A percentile compares a stretch with the other conserved stretches of the same genome.
Evolutionary conservation across 2,113 vertebrate genomes (phyloP).

Genomic region (Gambusia holbrooki): DNA sequence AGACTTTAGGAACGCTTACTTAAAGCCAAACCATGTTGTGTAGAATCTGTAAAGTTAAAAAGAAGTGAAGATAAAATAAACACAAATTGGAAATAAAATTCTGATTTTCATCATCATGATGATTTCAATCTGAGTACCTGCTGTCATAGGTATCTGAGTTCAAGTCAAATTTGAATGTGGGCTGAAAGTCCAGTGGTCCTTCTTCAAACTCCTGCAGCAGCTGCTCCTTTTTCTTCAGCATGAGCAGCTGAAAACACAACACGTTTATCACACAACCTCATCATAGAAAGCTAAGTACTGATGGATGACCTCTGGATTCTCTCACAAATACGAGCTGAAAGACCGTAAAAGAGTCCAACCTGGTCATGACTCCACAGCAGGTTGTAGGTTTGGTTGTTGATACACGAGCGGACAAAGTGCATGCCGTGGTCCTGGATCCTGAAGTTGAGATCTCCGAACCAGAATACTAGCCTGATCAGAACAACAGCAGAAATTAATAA

Average conservation of each 20-base stretch:
- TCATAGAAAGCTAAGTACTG: too few relatives aligned
- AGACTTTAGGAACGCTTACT: slow-evolving; percentile 76
- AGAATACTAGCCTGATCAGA: slow-evolving; percentile 86
- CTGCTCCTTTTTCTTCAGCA: slow-evolving; percentile 86
- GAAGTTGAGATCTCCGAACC: slow-evolving; percentile 97
- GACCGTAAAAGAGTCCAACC: slow-evolving; percentile 69
- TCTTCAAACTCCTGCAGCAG: slow-evolving; percentile 91
- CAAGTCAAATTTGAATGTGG: slow-evolving; percentile 94
- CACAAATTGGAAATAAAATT: neutral
- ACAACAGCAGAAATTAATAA: neutral
- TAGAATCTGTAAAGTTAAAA: slow-evolving; percentile 76
- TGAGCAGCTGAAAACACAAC: slow-evolving; percentile 82
- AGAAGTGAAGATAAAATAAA: slow-evolving; percentile 28
- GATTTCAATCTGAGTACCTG: slow-evolving; percentile 68
- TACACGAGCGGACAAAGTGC: slow-evolving; percentile 88
- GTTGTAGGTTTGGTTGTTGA: slow-evolving; percentile 81
- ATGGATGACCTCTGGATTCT: neutral
- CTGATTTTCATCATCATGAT: neutral
- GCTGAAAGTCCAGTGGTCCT: slow-evolving; percentile 89
- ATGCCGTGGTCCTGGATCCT: slow-evolving; percentile 92
- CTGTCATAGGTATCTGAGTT: slow-evolving; percentile 89
- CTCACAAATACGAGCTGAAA: neutral
- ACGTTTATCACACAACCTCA: neutral
- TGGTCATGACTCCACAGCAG: slow-evolving; percentile 96
- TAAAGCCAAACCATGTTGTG: slow-evolving; percentile 84